Evolutionary conservation across 2,888 invertebrate species (phyloP).

Genomic region (Pterobdella sp.): DNA sequence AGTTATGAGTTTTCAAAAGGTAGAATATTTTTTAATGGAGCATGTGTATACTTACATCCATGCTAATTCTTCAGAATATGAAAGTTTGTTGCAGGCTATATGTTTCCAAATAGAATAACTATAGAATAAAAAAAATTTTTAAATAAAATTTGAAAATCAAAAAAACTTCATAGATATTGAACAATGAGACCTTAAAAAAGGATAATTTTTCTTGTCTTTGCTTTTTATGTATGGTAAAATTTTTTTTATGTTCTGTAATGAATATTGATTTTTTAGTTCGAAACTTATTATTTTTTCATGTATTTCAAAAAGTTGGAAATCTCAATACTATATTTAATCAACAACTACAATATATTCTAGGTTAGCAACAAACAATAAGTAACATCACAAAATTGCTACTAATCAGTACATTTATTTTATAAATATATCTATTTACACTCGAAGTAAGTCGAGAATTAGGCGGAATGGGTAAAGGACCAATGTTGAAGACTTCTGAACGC

Average conservation of each 20-base stretch:
- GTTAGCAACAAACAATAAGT: not conserved
- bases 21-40: not conserved
- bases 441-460: slow-evolving; percentile 42
- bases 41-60: slow-evolving; percentile 48
- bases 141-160: slow-evolving; percentile 14
- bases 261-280: not conserved
- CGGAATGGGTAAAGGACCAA: slow-evolving; percentile 49
- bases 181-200: slow-evolving; percentile 44
- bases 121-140: slow-evolving; percentile 35
- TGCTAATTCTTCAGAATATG: slow-evolving; percentile 49
- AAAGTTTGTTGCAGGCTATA: slow-evolving; percentile 51
- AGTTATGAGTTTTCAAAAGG: no score
- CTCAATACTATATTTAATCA: no score
- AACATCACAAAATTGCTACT: no score
- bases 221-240: slow-evolving; percentile 51
- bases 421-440: slow-evolving; percentile 13
- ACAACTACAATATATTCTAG: not conserved
- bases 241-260: slow-evolving; percentile 49
- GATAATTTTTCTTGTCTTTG: slow-evolving; percentile 48
- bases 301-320: no score
- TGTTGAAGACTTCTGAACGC: slow-evolving; percentile 49
- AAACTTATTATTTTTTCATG: no score
- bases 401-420: no score
- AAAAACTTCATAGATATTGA: not conserved
- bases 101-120: slow-evolving; percentile 52